Base-by-base conservation (phyloP, 53 echinoderm and acorn worm genomes). In the Antedon mediterranea region DNA sequence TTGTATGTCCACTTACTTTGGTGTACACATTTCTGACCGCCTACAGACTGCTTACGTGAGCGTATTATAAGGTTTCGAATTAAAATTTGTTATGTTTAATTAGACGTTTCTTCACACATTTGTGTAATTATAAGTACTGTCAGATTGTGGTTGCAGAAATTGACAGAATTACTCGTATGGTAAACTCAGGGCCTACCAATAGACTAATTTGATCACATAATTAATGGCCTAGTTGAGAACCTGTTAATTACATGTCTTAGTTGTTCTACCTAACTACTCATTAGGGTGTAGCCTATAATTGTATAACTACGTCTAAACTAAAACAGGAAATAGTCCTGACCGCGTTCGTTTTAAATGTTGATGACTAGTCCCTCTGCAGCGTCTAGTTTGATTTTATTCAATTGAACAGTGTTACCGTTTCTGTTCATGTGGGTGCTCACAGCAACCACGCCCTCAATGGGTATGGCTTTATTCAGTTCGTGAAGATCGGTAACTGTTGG, bases 291-390 rank as follows among this genome's bases (percentile, higher is more conserved):
- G n/a, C n/a, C n/a, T 57, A 18, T 57, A 57, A 57, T 57, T 15
- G 57, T 26, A 57, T 57, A 57, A 57, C 23, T 57, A 57, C 57
- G 23, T 23, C 57, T 57, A 57, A 57, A 37, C 37, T 37, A 57
- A 57, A 57, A 41, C 5, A 6, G 57, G 57, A 15, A 57, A 57
- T 57, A 18, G 23, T 57, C n/a, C 57, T 57, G 23, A 23, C 57
- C 57, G 57, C 57, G 23, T 23, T 15, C 57, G 23, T 23, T 15
- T 18, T 57, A 57, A 18, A 57, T 57, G 15, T 57, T 57, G 57
- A 91, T 80, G 0, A 94, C 80, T 11, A 94, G 43, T 7, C 91
- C 94, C 31, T 91, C 89, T 32, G 91, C 94, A 0, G 86, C 89
- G 14, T 78, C 31, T 33, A 94, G 80, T 28, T 72, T 43, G 0